Conservation (phyloP, 1,140 invertebrate genomes). For the Bombus haemorrhoidalis region DNA sequence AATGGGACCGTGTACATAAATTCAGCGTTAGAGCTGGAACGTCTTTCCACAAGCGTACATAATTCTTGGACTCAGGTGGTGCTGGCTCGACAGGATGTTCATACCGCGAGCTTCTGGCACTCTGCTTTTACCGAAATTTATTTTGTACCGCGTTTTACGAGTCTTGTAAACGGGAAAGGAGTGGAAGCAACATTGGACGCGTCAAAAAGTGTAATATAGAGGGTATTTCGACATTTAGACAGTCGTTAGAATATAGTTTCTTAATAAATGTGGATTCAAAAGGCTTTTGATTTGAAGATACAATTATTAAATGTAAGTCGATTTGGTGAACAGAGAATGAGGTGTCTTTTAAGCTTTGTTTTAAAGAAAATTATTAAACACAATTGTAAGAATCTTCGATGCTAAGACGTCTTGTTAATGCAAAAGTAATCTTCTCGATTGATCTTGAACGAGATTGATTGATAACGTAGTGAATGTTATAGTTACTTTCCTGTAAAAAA, state of each 20-base stretch:
- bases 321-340: too few relatives aligned
- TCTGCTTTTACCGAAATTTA: constrained; percentile 69
- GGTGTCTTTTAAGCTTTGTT: too few relatives aligned
- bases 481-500: too few relatives aligned
- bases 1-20: constrained; percentile 54
- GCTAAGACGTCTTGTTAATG: too few relatives aligned
- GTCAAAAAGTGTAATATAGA: constrained; percentile 44
- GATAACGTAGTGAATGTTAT: too few relatives aligned
- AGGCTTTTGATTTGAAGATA: background rate
- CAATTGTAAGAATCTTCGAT: too few relatives aligned
- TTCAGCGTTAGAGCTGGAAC: constrained; percentile 43
- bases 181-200: constrained; percentile 1
- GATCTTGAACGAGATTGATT: too few relatives aligned
- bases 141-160: constrained; percentile 42
- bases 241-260: background rate
- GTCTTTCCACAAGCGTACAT: constrained; percentile 22
- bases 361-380: too few relatives aligned
- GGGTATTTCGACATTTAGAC: background rate
- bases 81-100: constrained; percentile 58
- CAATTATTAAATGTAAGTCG: too few relatives aligned
- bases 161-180: constrained; percentile 13
- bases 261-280: background rate
- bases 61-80: constrained; percentile 69
- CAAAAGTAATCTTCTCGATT: too few relatives aligned
- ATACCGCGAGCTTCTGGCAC: constrained; percentile 54